Evolutionary conservation across 2,113 vertebrate species (phyloP), one percentile per base, ranked within the genome.

Genomic region (Hepsetus odoe): DNA sequence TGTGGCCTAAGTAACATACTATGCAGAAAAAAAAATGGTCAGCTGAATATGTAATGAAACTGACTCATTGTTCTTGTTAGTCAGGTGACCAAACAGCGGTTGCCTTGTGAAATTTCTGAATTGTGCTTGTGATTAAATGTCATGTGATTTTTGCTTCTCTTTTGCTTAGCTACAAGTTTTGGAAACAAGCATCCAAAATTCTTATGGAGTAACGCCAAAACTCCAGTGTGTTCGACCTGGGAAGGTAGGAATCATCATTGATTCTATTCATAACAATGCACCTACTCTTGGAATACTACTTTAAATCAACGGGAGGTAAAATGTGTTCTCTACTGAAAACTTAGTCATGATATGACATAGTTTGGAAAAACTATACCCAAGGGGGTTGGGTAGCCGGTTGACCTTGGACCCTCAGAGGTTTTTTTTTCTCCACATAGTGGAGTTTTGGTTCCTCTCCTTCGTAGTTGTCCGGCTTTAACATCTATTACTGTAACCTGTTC

Each of bases 191-290:
- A 83, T 88, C 35, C 3, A 1, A 3, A 70, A 62, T 7, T 56
- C 61, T 24, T 87, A 79, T 72, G 69, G 72, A 11, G 85, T 79
- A 44, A 79, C 56, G 24, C 62, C 83, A 53, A 88, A 88, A 81
- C 85, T 88, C 51, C 86, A 88, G 82, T 88, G 87, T 42, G 35
- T 81, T 49, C 49, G 56, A 4, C 72, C 74, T 18, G 10, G 10
- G 44, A 66, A 76, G 83, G 87, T 88, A 83, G 16, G n/a, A 76
- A 55, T 73, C 5, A 30, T 3, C 20, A 13, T 22, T 20, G 5
- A 11, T 6, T 24, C 4, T 20, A 20, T 16, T 26, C 24, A 62
- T 11, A 58, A 72, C 5, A n/a, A n/a, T n/a, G n/a, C n/a, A n/a
- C 32, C n/a, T n/a, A 38, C 35, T 38, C 4, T 24, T 12, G 55